phyloP scores from a whole-genome alignment of 2,797 vertebrate genomes.

The Halcyon smyrnensis region DNA sequence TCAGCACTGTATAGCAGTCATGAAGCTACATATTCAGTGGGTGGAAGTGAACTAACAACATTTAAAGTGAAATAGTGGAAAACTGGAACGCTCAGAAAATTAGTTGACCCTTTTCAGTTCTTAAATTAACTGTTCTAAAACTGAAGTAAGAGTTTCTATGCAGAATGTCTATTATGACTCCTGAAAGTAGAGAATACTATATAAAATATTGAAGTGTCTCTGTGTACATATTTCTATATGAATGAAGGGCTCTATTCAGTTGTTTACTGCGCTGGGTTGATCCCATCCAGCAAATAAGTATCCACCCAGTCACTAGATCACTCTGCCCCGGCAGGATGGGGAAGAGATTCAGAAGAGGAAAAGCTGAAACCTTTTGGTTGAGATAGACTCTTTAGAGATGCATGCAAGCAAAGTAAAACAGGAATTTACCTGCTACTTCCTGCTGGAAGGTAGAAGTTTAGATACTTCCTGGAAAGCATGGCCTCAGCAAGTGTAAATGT shows the following conservation, averaged over 20 bases:
- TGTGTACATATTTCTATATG: not conserved
- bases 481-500: accelerated
- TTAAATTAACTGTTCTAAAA: not conserved
- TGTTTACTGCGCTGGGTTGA: not conserved
- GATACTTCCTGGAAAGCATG: not conserved
- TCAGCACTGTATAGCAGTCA: not conserved
- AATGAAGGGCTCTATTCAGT: not conserved
- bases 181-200: not conserved
- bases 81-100: not conserved
- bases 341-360: not conserved
- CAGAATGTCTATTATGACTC: not conserved
- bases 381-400: not conserved
- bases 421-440: not conserved
- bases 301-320: accelerated
- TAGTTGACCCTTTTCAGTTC: not conserved
- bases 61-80: not conserved
- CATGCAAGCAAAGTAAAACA: not conserved
- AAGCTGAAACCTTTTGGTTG: not conserved
- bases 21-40: not conserved
- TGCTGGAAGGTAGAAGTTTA: not conserved
- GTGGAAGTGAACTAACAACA: not conserved
- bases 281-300: not conserved
- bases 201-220: not conserved
- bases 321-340: not conserved
- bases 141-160: not conserved